These are phyloP conservation scores for Heliconius sara DNA, from an alignment of 2,888 invertebrate species.

Conservation along the genomic window DNA sequence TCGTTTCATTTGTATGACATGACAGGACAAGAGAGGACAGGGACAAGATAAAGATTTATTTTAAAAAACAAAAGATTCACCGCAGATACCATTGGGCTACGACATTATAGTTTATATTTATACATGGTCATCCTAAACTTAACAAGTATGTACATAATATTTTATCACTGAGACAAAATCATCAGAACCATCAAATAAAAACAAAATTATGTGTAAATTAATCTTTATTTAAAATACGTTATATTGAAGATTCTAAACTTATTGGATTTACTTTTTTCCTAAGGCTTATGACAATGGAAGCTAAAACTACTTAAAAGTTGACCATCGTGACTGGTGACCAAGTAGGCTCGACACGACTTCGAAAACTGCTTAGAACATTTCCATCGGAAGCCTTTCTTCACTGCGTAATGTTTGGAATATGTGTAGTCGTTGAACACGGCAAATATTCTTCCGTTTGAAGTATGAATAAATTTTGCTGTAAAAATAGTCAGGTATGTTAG, in stretches of 20 bases:
- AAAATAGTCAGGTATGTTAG: slow-evolving; percentile 31
- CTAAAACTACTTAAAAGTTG: slow-evolving; percentile 48
- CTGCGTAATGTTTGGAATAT: slow-evolving; percentile 52
- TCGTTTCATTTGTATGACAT: background rate
- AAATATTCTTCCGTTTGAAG: slow-evolving; percentile 48
- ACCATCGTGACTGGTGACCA: slow-evolving; percentile 50
- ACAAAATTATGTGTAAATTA: background rate
- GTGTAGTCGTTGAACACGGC: slow-evolving; percentile 51
- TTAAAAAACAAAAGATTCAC: no score
- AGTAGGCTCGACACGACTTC: slow-evolving; percentile 51
- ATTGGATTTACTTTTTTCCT: background rate
- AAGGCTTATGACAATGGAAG: slow-evolving; percentile 53
- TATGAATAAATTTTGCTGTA: slow-evolving; percentile 51
- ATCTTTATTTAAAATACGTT: background rate
- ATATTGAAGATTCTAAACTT: no score
- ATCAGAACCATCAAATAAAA: background rate
- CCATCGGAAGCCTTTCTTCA: slow-evolving; percentile 52
- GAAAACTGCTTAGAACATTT: slow-evolving; percentile 54
- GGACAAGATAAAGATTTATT: background rate
- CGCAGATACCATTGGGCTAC: background rate
- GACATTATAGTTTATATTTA: background rate
- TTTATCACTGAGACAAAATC: background rate
- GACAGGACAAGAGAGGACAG: background rate
- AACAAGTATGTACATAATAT: background rate
- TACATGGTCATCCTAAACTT: background rate